These are phyloP conservation scores for Thecophora atra DNA, from an alignment of 2,888 invertebrate genomes.

Conservation along the genomic window DNA sequence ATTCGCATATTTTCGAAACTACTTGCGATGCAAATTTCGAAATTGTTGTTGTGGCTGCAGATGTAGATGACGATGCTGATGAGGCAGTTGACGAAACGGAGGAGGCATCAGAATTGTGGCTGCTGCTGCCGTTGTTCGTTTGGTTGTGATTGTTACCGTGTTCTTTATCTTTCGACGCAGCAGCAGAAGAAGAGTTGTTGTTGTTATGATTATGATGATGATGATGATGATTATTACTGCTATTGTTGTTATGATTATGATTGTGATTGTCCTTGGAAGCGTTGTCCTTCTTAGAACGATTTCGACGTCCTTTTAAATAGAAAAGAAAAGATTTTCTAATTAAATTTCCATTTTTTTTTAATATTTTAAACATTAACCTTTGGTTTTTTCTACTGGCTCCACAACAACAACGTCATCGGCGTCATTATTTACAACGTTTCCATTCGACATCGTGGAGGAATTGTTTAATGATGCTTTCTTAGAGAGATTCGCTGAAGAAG, in stretches of 20 bases:
- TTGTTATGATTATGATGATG: constrained; percentile 47
- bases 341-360: neutral
- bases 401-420: constrained; percentile 56
- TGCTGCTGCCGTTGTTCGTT: constrained; percentile 36
- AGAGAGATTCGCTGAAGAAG: constrained; percentile 46
- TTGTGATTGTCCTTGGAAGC: constrained; percentile 66
- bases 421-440: constrained; percentile 59
- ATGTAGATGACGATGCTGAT: constrained; percentile 55
- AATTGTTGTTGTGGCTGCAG: constrained; percentile 58
- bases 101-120: constrained; percentile 45
- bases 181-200: no score
- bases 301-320: constrained; percentile 58
- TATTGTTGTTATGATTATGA: constrained; percentile 50
- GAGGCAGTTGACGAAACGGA: constrained; percentile 48
- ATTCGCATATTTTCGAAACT: constrained; percentile 65
- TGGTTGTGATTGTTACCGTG: constrained; percentile 33
- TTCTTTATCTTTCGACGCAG: no score
- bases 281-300: constrained; percentile 64
- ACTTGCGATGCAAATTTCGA: constrained; percentile 64
- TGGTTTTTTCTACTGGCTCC: constrained; percentile 60
- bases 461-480: constrained; percentile 41
- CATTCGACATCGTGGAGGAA: constrained; percentile 52
- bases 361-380: constrained; percentile 58
- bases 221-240: constrained; percentile 43
- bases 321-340: neutral